A percentile compares a stretch with the other conserved stretches of the same genome.
Conservation (phyloP, 2,888 invertebrate species). For the Diarsia brunnea region DNA sequence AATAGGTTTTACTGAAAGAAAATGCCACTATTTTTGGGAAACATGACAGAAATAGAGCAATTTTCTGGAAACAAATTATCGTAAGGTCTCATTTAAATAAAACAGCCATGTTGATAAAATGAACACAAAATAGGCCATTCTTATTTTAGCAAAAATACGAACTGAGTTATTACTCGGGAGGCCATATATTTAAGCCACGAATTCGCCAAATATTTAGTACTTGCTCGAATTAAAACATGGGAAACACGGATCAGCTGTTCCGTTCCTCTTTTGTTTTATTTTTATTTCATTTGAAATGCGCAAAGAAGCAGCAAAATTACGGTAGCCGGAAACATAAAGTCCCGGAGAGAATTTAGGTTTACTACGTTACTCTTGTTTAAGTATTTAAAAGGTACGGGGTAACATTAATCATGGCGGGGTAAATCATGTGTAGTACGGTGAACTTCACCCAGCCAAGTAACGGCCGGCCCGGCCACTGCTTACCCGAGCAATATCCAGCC, state of each 20-base stretch:
- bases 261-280: constrained; percentile 39
- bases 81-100: constrained; percentile 18
- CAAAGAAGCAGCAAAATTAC: constrained; percentile 44
- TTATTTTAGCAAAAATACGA: constrained; percentile 41
- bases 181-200: constrained; percentile 44
- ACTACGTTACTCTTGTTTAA: constrained; percentile 52
- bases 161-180: constrained; percentile 43
- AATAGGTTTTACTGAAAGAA: constrained; percentile 1
- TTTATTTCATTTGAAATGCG: constrained; percentile 34
- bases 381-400: constrained; percentile 59
- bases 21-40: constrained; percentile 2
- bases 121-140: constrained; percentile 22
- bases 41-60: background rate
- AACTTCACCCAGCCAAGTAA: constrained; percentile 61
- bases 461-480: constrained; percentile 40
- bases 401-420: constrained; percentile 50
- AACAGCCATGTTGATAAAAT: constrained; percentile 9
- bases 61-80: constrained; percentile 1
- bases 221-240: constrained; percentile 49
- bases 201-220: constrained; percentile 58
- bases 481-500: constrained; percentile 56
- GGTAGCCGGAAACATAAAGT: constrained; percentile 47
- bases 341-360: constrained; percentile 32
- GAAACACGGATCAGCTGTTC: constrained; percentile 54
- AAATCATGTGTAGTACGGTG: constrained; percentile 55